Evolutionary conservation across 2,888 invertebrate species (phyloP).

Genomic region (Selenia dentaria): DNA sequence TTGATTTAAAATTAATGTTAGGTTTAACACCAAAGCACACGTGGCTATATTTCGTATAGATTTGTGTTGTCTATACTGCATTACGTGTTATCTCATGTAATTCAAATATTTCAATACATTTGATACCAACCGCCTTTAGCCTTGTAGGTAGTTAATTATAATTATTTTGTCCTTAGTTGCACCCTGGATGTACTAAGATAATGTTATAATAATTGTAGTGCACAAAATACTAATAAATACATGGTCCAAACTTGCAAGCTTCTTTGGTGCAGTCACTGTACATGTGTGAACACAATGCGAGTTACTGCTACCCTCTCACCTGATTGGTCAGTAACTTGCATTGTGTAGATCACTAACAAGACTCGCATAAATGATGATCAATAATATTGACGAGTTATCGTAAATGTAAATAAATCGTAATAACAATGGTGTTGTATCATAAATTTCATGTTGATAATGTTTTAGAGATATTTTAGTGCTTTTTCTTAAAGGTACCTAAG

Average conservation of each 20-base stretch:
- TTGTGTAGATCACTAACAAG: background rate
- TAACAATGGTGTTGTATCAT: conserved; percentile 65
- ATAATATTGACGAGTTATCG: conserved; percentile 14
- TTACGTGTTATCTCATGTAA: conserved; percentile 31
- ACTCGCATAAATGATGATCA: conserved; percentile 11
- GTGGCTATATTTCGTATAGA: conserved; percentile 19
- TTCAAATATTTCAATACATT: conserved; percentile 44
- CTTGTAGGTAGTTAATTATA: conserved; percentile 24
- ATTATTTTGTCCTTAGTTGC: conserved; percentile 37
- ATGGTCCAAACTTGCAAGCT: conserved; percentile 12
- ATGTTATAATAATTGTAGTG: conserved; percentile 67
- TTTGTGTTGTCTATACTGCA: conserved; percentile 18
- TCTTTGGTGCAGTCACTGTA: too few species aligned
- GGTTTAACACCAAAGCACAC: conserved; percentile 30
- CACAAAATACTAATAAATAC: conserved; percentile 60
- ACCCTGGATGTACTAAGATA: conserved; percentile 47
- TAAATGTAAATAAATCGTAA: conserved; percentile 51
- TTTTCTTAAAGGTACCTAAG: conserved; percentile 74
- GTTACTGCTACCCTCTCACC: too few species aligned
- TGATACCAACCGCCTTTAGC: conserved; percentile 51
- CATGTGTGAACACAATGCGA: too few species aligned
- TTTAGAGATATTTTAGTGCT: conserved; percentile 76
- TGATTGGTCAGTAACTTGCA: background rate
- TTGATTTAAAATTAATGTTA: conserved; percentile 13
- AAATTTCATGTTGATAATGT: conserved; percentile 64